Conservation (phyloP, 2,888 invertebrate genomes). For the Zootermopsis nevadensis region DNA sequence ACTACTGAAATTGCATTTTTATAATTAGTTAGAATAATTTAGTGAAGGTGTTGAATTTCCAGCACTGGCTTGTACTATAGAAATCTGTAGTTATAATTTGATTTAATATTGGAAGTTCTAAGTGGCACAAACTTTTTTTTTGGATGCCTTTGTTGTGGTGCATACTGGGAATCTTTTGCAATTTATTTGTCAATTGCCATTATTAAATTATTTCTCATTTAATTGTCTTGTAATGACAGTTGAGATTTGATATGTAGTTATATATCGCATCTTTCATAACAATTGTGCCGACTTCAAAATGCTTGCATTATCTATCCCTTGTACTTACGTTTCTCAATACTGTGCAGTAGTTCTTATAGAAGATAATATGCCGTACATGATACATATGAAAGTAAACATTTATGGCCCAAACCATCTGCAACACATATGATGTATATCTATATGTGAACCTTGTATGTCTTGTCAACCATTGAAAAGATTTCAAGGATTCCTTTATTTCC, state of each 20-base stretch:
- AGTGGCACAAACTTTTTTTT: neutral
- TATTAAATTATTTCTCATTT: neutral
- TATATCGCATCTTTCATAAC: neutral
- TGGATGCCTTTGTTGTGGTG: neutral
- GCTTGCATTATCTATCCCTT: neutral
- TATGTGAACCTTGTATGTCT: constrained; percentile 13
- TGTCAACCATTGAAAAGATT: constrained; percentile 2
- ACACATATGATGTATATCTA: neutral
- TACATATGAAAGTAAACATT: neutral
- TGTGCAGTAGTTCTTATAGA: neutral
- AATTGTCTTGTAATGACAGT: neutral
- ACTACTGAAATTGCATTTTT: neutral
- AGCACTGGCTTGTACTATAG: neutral
- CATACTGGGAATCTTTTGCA: neutral
- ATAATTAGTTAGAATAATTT: neutral
- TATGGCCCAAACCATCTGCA: neutral
- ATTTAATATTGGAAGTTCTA: neutral
- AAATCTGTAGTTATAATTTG: neutral
- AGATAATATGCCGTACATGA: neutral
- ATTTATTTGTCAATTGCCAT: neutral
- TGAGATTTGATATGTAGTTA: neutral
- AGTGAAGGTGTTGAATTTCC: neutral
- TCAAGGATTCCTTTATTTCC: constrained; percentile 18
- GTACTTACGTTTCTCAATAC: neutral
- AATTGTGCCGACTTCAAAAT: neutral